These are phyloP conservation scores for Pagrus major DNA, from an alignment of 2,113 vertebrate genomes.

Conservation along the genomic window DNA sequence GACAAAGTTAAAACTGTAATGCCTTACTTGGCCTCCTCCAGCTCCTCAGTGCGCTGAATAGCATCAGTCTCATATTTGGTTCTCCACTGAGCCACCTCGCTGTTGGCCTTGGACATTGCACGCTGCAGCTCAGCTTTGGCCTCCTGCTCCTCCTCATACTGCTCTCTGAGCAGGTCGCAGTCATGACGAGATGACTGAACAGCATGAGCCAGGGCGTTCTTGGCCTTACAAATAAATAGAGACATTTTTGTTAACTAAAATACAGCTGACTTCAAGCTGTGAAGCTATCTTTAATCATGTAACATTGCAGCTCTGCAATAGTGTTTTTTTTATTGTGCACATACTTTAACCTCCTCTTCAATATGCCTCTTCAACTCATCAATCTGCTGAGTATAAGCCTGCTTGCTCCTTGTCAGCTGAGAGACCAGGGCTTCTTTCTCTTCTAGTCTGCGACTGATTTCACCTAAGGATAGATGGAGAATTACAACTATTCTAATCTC, in stretches of 20 bases:
- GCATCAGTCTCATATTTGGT: constrained; percentile 83
- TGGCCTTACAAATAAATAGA: constrained; percentile 81
- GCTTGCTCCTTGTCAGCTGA: constrained; percentile 87
- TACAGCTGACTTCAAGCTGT: background rate
- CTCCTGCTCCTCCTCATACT: constrained; percentile 88
- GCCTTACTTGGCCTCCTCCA: constrained; percentile 84
- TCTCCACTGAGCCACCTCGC: constrained; percentile 86
- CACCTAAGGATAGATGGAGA: constrained; percentile 75
- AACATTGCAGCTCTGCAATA: background rate
- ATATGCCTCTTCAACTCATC: constrained; percentile 90
- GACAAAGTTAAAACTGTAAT: background rate
- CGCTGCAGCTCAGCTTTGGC: constrained; percentile 84
- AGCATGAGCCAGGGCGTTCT: constrained; percentile 89
- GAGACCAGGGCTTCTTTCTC: constrained; percentile 88
- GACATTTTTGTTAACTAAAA: background rate
- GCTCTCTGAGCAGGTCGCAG: constrained; percentile 86
- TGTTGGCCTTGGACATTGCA: constrained; percentile 81
- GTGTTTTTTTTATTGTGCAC: background rate
- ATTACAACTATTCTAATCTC: background rate
- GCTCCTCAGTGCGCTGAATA: constrained; percentile 85
- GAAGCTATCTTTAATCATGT: background rate
- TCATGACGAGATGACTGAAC: constrained; percentile 83
- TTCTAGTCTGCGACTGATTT: constrained; percentile 86
- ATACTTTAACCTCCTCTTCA: constrained; percentile 86
- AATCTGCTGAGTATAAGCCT: constrained; percentile 86